Base-by-base conservation (phyloP, 2,888 invertebrate species). In the Lapara coniferarum region DNA sequence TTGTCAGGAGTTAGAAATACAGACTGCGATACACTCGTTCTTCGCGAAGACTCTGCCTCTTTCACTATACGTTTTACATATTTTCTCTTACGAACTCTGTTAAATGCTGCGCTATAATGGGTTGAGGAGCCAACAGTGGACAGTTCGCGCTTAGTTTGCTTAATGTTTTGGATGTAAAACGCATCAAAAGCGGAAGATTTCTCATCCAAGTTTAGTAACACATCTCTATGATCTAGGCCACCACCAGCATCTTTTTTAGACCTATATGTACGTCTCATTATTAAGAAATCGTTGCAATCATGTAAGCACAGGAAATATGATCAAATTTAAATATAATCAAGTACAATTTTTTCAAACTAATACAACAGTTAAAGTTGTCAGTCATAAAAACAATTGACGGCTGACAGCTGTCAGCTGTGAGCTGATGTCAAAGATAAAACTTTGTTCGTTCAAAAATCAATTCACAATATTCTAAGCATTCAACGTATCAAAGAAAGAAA, bases 121-220 rank as follows among this genome's bases (percentile, higher is more conserved):
- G 84, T 86, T 1, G 88, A 84, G 2, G 85, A 71, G 10, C 83
- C 84, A 53, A 89, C 74, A 75, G 83, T 85, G 68, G 92, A 91
- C 68, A 89, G 73, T 77, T 92, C 92, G 57, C 89, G 85, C 74
- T 92, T 92, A 59, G 89, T 88, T 85, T 91, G 90, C 75, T 93
- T 93, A 67, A 93, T 87, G 79, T 92, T 93, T 81, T 91, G 83
- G 55, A 92, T 93, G 70, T 88, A 93, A 87, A 87, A 93, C 14
- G 91, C 92, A 74, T 93, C 88, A 71, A 93, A 93, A 66, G 82
- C 83, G 1, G 90, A 88, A 77, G 84, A 85, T 77, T 88, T 91
- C 57, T 87, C 87, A 71, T 91, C 89, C 71, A 88, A 78, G 19
- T 84, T 83, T 72, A 80, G 82, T 25, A 91, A 74, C 19, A 90